Evolutionary conservation across 2,888 invertebrate species (phyloP), one percentile per base, ranked within the genome.

Genomic region (Pandemis corylana): DNA sequence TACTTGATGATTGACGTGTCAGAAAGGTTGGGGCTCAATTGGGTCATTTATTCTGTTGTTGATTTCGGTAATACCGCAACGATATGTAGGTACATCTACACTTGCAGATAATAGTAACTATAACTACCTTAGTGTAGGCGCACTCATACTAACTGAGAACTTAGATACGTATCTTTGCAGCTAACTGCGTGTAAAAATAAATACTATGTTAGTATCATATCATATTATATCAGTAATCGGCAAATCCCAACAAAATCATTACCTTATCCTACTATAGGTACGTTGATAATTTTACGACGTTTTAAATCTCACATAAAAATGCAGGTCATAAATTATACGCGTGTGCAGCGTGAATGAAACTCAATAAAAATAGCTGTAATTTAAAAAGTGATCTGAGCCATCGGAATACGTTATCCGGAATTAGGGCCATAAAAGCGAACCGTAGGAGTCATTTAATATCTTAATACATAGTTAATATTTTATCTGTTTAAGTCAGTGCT

Each of bases 361-460:
- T 61, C 59, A 28, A 68, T 68, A 62, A 67, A 75, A 67, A 71
- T 67, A 13, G 46, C 56, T 56, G 56, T 67, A 70, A 75, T 71
- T 63, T 71, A 62, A 74, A 69, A 65, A 74, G 70, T 56, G 20
- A 71, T 66, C 9, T 49, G 41, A 62, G 53, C 64, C 64, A 46
- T 70, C 51, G 7, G 61, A 75, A 74, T 59, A 66, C 42, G 59
- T 74, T 66, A 74, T 61, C 65, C 42, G 28, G 61, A 75, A 75
- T 71, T 42, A 71, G 70, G 44, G 66, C 41, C 70, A 71, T 75
- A 72, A 75, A 75, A 75, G 56, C 10, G n/a, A 49, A 53, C 49
- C 72, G 64, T 75, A 75, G 64, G 63, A 61, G 72, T 68, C 63
- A 53, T 71, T 71, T 75, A 74, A 51, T 74, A 61, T 70, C 53